Conservation (phyloP, 2,797 vertebrate species). For the Cyprinella venusta region DNA sequence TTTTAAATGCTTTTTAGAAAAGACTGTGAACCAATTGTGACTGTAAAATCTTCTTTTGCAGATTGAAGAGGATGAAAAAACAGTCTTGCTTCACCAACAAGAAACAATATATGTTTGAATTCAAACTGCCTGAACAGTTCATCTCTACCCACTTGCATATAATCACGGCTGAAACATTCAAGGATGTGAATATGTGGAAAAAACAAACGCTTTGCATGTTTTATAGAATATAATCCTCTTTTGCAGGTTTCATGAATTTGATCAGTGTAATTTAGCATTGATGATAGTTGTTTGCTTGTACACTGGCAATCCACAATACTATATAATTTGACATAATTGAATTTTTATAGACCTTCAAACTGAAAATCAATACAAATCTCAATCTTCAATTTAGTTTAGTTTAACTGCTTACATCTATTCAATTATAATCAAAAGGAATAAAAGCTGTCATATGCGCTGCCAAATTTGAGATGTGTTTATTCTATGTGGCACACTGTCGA, state of each 20-base stretch:
- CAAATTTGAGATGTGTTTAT: background rate
- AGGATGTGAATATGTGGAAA: background rate
- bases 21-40: constrained; percentile 23
- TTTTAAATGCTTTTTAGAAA: background rate
- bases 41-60: constrained; percentile 48
- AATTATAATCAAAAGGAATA: constrained; percentile 11
- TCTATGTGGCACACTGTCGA: background rate
- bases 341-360: background rate
- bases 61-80: constrained; percentile 44
- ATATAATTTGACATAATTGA: background rate
- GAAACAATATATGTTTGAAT: constrained; percentile 15
- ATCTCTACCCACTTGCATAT: constrained; percentile 9
- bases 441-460: constrained; percentile 1
- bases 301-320: background rate
- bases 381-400: constrained; percentile 1
- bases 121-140: background rate
- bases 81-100: constrained; percentile 6
- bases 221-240: background rate
- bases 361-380: background rate
- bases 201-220: background rate
- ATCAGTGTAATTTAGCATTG: background rate
- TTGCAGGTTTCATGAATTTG: background rate
- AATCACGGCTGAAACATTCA: background rate
- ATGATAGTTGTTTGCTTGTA: background rate
- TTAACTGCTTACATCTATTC: background rate